These are phyloP conservation scores for Tenodera sinensis DNA, from an alignment of 2,888 invertebrate genomes.

Conservation along the genomic window DNA sequence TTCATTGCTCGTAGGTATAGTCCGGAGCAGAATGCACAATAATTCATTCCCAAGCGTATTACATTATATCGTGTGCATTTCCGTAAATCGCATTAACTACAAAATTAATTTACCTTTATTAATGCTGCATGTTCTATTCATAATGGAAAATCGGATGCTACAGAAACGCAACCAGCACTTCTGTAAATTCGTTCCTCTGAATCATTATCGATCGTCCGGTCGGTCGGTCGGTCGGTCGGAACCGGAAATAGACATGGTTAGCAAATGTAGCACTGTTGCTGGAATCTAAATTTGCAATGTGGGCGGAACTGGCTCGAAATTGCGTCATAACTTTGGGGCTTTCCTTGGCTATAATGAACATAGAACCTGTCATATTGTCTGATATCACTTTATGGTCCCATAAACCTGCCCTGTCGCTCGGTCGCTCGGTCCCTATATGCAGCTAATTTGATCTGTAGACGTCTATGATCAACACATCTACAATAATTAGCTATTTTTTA, in stretches of 20 bases:
- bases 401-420: no score
- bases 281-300: background rate
- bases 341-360: background rate
- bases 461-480: no score
- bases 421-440: no score
- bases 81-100: background rate
- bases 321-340: background rate
- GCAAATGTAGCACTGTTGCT: background rate
- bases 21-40: background rate
- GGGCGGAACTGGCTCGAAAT: background rate
- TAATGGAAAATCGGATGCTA: background rate
- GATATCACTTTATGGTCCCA: no score
- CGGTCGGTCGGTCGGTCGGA: background rate
- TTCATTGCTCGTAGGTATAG: no score
- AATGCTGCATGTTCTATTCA: background rate
- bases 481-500: no score
- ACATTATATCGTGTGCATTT: background rate
- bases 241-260: background rate
- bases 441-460: background rate
- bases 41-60: background rate
- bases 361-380: background rate
- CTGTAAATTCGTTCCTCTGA: background rate
- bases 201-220: background rate
- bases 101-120: background rate
- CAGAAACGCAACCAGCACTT: no score